Evolutionary conservation across 2,797 vertebrate genomes (phyloP).

Genomic region (Arrhamphus sclerolepis): DNA sequence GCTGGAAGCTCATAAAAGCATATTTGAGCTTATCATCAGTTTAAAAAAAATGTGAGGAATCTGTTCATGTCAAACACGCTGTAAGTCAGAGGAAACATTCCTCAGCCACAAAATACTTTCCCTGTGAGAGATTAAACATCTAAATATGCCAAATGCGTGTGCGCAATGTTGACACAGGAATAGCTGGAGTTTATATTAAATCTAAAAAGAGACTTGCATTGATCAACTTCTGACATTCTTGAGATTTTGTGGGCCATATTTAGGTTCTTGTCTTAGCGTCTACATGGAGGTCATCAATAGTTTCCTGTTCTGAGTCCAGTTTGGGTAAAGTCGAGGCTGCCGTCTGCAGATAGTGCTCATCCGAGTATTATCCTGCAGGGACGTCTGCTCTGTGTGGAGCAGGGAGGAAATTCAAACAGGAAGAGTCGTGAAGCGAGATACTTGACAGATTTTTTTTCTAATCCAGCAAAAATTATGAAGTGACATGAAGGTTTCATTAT

Average conservation of each 20-base stretch:
- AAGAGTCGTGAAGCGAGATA: conserved; percentile 53
- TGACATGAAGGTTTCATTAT: conserved; percentile 17
- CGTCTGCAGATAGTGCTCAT: conserved; percentile 69
- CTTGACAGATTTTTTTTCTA: conserved; percentile 40
- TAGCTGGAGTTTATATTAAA: conserved; percentile 60
- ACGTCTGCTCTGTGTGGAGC: conserved; percentile 51
- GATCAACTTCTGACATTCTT: conserved; percentile 48
- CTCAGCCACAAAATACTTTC: conserved; percentile 47
- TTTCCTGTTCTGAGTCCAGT: conserved; percentile 69
- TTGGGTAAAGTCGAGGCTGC: conserved; percentile 59
- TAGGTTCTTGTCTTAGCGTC: conserved; percentile 57
- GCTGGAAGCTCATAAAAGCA: conserved; percentile 21
- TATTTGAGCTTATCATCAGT: conserved; percentile 42
- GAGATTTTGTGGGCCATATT: conserved; percentile 63
- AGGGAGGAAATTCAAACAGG: conserved; percentile 68
- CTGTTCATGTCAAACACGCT: conserved; percentile 50
- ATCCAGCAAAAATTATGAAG: conserved; percentile 37
- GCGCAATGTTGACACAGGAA: conserved; percentile 60
- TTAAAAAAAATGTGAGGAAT: conserved; percentile 69
- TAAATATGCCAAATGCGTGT: conserved; percentile 52
- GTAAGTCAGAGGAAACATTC: conserved; percentile 55
- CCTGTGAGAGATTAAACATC: conserved; percentile 55
- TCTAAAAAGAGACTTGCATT: conserved; percentile 56
- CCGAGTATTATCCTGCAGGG: conserved; percentile 63
- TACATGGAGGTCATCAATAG: conserved; percentile 62